Evolutionary conservation across 2,113 vertebrate genomes (phyloP), one percentile per base, ranked within the genome.

Genomic region (Coreoperca whiteheadi): DNA sequence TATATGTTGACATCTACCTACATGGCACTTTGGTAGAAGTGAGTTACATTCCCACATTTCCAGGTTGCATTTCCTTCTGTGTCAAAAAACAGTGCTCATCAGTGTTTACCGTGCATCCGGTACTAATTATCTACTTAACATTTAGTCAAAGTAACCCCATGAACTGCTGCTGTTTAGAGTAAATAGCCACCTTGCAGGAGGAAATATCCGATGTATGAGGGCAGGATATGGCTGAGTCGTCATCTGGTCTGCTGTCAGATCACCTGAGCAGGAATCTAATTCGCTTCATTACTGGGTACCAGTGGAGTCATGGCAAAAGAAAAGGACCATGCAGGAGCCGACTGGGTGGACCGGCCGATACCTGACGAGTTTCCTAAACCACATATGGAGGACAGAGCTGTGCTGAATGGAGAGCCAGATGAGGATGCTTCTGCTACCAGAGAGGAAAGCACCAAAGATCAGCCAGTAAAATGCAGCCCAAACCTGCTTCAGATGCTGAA

Each of bases 401-500:
- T 23, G 37, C 15, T 69, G 48, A 78, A 81, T 7, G 81, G 30
- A 46, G 79, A 51, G 20, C 56, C 1, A 9, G 56, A 23, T 15
- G 8, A 65, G 41, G 73, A 54, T 3, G 32, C 1, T 4, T 25
- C 54, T n/a, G n/a, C 50, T 43, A 30, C 9, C 37, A 28, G 43
- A 51, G 81, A 60, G 21, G 64, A 79, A 61, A 72, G 15, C 39
- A 7, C 4, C 64, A 56, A 65, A 61, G 50, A 74, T 1, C 63
- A 65, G 43, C 6, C 48, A 3, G 23, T 12, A 6, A 91, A 87
- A 82, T 43, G 32, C 54, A 82, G 82, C 78, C 88, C 87, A 0
- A 72, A 92, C 46, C 64, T 95, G 57, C 76, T 93, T 78, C 83
- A 81, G 74, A 95, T 95, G 94, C 82, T 95, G 23, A 91, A 92